Conservation (phyloP, 2,797 vertebrate species). For the Onychomys arenicola region DNA sequence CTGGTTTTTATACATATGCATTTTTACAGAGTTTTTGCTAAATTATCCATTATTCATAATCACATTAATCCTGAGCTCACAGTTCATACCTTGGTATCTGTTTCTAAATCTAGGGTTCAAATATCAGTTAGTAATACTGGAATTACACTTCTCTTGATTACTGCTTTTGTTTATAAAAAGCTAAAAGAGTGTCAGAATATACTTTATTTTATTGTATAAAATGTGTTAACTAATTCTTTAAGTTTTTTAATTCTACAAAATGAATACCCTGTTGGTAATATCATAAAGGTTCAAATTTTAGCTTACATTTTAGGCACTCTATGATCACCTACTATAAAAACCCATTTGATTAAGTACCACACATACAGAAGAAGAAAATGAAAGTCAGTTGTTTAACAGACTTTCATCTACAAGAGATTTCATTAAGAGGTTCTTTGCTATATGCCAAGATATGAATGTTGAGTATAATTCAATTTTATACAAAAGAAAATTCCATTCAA, state of each 20-base stretch:
- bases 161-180: slow-evolving; percentile 35
- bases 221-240: slow-evolving; percentile 54
- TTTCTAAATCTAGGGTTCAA: slow-evolving; percentile 13
- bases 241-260: slow-evolving; percentile 38
- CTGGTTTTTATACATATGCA: neutral
- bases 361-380: slow-evolving; percentile 59
- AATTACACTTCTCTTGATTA: slow-evolving; percentile 7
- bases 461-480: slow-evolving; percentile 64
- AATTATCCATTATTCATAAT: slow-evolving; percentile 27
- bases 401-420: slow-evolving; percentile 72
- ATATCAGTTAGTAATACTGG: slow-evolving; percentile 4
- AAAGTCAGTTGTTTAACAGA: slow-evolving; percentile 71
- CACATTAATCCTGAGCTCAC: neutral
- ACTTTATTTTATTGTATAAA: slow-evolving; percentile 43
- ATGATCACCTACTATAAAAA: slow-evolving; percentile 47
- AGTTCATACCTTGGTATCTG: slow-evolving; percentile 20
- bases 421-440: slow-evolving; percentile 55
- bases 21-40: slow-evolving; percentile 7
- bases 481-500: slow-evolving; percentile 71
- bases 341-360: slow-evolving; percentile 29
- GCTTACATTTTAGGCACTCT: slow-evolving; percentile 15
- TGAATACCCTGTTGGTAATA: slow-evolving; percentile 67
- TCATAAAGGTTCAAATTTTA: slow-evolving; percentile 73
- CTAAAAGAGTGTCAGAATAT: slow-evolving; percentile 22
- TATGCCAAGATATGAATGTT: slow-evolving; percentile 68